Base-by-base conservation (phyloP, 2,888 invertebrate species). In the Erynnis tages region DNA sequence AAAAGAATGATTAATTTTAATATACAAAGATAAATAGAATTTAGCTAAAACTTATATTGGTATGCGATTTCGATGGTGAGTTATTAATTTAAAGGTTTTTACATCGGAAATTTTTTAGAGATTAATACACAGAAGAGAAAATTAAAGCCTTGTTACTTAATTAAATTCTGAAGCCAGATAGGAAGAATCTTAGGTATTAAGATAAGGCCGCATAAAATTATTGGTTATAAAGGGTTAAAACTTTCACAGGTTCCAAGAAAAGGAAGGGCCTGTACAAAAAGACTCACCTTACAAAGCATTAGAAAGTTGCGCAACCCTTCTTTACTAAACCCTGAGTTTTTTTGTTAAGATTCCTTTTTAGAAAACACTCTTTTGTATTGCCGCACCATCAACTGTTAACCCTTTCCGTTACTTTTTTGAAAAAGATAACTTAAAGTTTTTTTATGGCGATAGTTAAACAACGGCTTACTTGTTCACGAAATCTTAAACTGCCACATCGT, bases 221-320 rank as follows among this genome's bases (percentile, higher is more conserved):
- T 13, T 21, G 6, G 17, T 29, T 37, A 50, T 49, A 70, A 75
- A 78, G 80, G 76, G 76, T 78, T 69, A 73, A 83, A 75, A 83
- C 84, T 86, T 87, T 85, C 84, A 76, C 81, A 67, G 72, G 68
- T 87, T 86, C 88, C 67, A 52, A 79, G 83, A 85, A 85, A 70
- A 62, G 52, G 56, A 67, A 65, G 60, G 58, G 60, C 63, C 69
- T 59, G 57, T 55, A 57, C 69, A 69, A 69, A 78, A 79, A 77
- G 65, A 68, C 71, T 74, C 76, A 84, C 80, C 82, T 86, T 75
- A 86, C 85, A 87, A 88, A 76, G 84, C 72, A 80, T 84, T 87
- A 83, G 89, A 89, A 89, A 89, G 89, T 89, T 89, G 81, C 77
- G 82, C 86, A 89, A 89, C 88, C 87, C 87, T 88, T 83, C 68